Conservation (phyloP, 1,140 invertebrate genomes). For the Helicorthomorpha holstii region DNA sequence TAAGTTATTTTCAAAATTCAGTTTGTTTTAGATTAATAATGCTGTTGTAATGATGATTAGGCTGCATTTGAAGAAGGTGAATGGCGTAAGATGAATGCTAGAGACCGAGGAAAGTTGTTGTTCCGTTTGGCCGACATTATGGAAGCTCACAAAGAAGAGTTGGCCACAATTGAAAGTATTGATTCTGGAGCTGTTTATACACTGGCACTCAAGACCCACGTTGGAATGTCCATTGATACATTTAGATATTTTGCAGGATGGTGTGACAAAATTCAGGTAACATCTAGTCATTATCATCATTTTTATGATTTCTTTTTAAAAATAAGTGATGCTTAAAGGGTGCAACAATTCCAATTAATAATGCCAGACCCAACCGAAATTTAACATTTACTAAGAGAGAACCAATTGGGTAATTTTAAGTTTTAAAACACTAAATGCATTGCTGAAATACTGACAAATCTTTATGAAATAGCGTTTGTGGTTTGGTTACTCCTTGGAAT, state of each 20-base stretch:
- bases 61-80: conserved; percentile 67
- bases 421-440: too few relatives aligned
- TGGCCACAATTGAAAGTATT: conserved; percentile 78
- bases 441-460: not conserved
- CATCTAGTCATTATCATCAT: conserved; percentile 3
- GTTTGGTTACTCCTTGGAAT: conserved; percentile 45
- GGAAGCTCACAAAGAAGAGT: conserved; percentile 82
- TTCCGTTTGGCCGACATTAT: conserved; percentile 76
- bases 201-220: conserved; percentile 78
- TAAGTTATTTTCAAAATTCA: conserved; percentile 10
- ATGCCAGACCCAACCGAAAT: conserved; percentile 75
- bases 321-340: conserved; percentile 18
- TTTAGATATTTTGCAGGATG: conserved; percentile 67
- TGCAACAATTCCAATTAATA: conserved; percentile 40
- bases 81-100: conserved; percentile 70
- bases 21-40: conserved; percentile 4
- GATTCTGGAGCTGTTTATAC: conserved; percentile 94
- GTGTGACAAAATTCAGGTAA: conserved; percentile 32
- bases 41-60: conserved; percentile 14
- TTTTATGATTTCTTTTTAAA: not conserved
- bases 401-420: conserved; percentile 47
- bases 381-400: conserved; percentile 74
- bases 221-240: conserved; percentile 85
- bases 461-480: conserved; percentile 30
- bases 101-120: conserved; percentile 57